Percentiles rank a stretch among this genome's conserved stretches.
Conservation (phyloP, 2,113 vertebrate genomes). For the Orycteropus afer region DNA sequence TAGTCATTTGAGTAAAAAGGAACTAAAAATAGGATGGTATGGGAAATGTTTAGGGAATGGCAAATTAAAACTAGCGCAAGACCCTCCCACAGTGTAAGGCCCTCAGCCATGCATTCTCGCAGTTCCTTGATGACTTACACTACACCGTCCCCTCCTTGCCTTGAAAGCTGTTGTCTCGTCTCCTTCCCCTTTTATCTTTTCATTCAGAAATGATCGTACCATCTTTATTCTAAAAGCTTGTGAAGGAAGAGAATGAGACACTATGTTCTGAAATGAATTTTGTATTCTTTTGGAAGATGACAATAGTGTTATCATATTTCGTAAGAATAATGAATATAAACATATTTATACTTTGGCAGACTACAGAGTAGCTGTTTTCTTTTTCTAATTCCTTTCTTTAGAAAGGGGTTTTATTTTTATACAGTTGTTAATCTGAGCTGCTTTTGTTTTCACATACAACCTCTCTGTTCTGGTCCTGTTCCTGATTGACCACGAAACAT, state of each 20-base stretch:
- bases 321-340: background rate
- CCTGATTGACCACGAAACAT: background rate
- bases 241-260: background rate
- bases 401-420: background rate
- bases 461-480: background rate
- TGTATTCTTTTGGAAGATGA: background rate
- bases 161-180: background rate
- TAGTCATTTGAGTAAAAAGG: conserved; percentile 74
- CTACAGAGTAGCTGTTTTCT: background rate
- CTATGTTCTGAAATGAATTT: conserved; percentile 3
- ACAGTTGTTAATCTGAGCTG: background rate
- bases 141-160: background rate
- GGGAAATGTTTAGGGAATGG: conserved; percentile 53
- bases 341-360: background rate
- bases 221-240: background rate
- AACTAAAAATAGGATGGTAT: conserved; percentile 66
- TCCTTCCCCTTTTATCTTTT: background rate
- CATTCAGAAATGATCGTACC: conserved; percentile 9
- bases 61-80: conserved; percentile 35
- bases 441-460: background rate
- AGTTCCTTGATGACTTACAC: background rate
- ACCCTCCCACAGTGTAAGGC: background rate
- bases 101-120: background rate
- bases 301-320: background rate
- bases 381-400: background rate